Evolutionary conservation across 2,888 invertebrate species (phyloP), one percentile per base, ranked within the genome.

Genomic region (Parnassius mnemosyne): DNA sequence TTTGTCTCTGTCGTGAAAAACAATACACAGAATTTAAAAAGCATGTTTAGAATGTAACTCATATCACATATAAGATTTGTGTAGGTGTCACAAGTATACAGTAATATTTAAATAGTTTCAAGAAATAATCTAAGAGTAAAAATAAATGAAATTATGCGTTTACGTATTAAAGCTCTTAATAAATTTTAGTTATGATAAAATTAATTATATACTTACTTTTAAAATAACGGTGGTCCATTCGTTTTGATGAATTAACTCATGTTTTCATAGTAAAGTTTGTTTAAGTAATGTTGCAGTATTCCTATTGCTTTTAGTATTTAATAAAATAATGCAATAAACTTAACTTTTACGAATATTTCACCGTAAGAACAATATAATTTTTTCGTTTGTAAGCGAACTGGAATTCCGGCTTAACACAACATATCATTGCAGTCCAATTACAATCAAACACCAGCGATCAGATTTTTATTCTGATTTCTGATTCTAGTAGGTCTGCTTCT

Each of bases 151-250:
- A 13, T 13, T 13, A 49, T 9, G 49, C 49, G 13, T 49, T 12
- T 49, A 13, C n/a, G 9, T 7, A 3, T 49, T 7, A 3, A 49
- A 13, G 13, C 12, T n/a, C 13, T 49, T 13, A 16, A 16, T 13
- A 13, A 10, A 7, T 46, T 10, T 46, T 46, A n/a, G 9, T 13
- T 49, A 49, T 3, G 9, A 13, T 13, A 50, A 41, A 42, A 53
- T 44, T 41, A 42, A 53, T 44, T 41, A n/a, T 51, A 65, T 71
- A 81, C 86, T 73, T 72, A 88, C 88, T 79, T 77, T 78, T 77
- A 79, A 77, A 69, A 80, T 72, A 71, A 73, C 64, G 66, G 77
- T 79, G 84, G 84, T 85, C 87, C 86, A 86, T 85, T 77, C 84
- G 80, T 75, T 71, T 68, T 75, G 73, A 66, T 75, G 53, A 70